A percentile compares a stretch with the other conserved stretches of the same genome.
phyloP scores from a whole-genome alignment of 2,888 invertebrate species.

The Heliconius sara region DNA sequence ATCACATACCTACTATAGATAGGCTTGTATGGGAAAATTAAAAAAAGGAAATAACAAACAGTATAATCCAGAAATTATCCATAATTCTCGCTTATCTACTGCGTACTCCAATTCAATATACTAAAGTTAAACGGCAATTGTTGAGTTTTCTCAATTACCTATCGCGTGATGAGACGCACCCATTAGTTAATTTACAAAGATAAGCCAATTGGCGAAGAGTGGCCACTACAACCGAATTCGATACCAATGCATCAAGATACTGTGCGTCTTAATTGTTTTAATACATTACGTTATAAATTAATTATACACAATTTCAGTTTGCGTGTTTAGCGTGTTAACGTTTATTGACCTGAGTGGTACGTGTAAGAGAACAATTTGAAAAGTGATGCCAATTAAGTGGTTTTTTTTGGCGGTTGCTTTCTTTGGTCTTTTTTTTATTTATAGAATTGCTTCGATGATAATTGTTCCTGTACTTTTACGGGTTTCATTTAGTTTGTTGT shows the following conservation, averaged over 20 bases:
- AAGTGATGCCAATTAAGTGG: constrained; percentile 65
- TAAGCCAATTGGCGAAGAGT: constrained; percentile 76
- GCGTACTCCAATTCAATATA: constrained; percentile 30
- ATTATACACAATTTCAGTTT: constrained; percentile 79
- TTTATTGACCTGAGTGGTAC: constrained; percentile 66
- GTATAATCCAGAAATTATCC: neutral
- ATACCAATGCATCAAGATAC: constrained; percentile 81
- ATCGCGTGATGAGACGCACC: constrained; percentile 75
- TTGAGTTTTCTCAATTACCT: constrained; percentile 62
- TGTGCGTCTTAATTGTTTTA: constrained; percentile 77
- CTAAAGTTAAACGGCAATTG: constrained; percentile 34
- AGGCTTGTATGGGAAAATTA: neutral
- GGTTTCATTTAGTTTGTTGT: too few relatives aligned
- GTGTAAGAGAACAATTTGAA: constrained; percentile 60
- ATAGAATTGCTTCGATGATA: constrained; percentile 24
- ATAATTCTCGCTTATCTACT: constrained; percentile 1
- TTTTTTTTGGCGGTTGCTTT: constrained; percentile 57
- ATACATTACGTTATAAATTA: constrained; percentile 81
- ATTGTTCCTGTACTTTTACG: constrained; percentile 34
- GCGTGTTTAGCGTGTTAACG: constrained; percentile 67
- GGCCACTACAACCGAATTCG: constrained; percentile 72
- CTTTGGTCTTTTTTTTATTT: constrained; percentile 29
- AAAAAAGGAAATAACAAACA: neutral
- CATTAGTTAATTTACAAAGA: constrained; percentile 78
- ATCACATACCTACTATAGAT: too few relatives aligned